Conservation (phyloP, 1,140 invertebrate species). For the Pseudomyrmex concolor region DNA sequence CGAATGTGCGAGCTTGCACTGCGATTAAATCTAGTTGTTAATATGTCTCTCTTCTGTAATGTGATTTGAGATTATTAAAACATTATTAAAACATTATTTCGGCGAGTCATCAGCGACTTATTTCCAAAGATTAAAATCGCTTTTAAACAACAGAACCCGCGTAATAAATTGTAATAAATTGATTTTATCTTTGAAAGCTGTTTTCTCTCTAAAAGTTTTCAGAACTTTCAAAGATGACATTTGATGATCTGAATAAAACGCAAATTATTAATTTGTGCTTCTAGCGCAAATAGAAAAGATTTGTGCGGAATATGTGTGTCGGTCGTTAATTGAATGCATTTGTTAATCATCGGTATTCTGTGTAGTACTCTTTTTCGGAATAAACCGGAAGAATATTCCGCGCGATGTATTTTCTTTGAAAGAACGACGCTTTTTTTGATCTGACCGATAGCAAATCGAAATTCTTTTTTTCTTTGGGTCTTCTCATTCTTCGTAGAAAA, state of each 20-base stretch:
- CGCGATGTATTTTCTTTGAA: not conserved
- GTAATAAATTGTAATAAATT: too few relatives aligned
- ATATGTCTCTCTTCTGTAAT: not conserved
- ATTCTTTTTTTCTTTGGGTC: conserved; percentile 17
- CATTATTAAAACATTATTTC: conserved; percentile 14
- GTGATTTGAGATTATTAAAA: conserved; percentile 8
- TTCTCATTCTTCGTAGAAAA: conserved; percentile 25
- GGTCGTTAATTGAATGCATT: not conserved
- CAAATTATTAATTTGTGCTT: not conserved
- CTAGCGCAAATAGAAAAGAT: too few relatives aligned
- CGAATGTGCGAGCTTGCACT: conserved; percentile 16
- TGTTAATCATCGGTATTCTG: not conserved
- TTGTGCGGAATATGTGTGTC: not conserved
- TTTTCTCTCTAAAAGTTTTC: not conserved
- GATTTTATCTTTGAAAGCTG: not conserved
- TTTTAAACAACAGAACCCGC: too few relatives aligned
- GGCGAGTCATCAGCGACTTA: not conserved
- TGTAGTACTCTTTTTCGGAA: not conserved
- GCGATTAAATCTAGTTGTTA: conserved; percentile 11
- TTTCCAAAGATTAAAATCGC: not conserved
- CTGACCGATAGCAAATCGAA: conserved; percentile 23
- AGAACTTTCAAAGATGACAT: not conserved
- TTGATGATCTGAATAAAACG: not conserved
- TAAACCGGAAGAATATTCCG: not conserved
- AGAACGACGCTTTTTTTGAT: not conserved